phyloP scores from a whole-genome alignment of 2,113 vertebrate genomes.

The Anhinga anhinga region DNA sequence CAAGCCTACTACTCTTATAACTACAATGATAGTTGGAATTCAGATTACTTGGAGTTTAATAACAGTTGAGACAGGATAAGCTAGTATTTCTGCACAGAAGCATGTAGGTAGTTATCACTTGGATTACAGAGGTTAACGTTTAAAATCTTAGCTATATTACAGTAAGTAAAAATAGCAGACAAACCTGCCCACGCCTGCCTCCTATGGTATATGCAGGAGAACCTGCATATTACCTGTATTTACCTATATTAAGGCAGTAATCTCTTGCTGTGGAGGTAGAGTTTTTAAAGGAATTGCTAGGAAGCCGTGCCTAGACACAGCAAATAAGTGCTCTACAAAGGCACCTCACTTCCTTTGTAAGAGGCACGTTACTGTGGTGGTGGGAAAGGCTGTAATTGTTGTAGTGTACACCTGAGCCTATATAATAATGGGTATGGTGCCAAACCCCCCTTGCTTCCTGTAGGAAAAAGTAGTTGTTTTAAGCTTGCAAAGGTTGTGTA shows the following conservation, averaged over 20 bases:
- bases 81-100: not conserved
- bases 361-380: not conserved
- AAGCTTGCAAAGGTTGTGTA: not conserved
- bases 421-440: rapidly evolving
- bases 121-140: not conserved
- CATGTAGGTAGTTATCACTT: not conserved
- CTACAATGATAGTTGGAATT: not conserved
- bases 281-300: not conserved
- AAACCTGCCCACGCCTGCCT: not conserved
- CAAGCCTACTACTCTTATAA: not conserved
- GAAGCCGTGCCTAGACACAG: not conserved
- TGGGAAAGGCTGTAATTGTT: not conserved
- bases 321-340: not conserved
- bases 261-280: not conserved
- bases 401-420: not conserved
- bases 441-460: rapidly evolving
- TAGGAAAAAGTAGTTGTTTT: not conserved
- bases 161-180: not conserved
- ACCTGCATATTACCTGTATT: not conserved
- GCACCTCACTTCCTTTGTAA: not conserved
- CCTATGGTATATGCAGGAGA: not conserved
- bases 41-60: not conserved
- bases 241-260: not conserved
- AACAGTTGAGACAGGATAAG: not conserved
- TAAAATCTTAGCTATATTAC: not conserved